These are phyloP conservation scores for Aplocera efformata DNA, from an alignment of 2,888 invertebrate genomes.

Conservation along the genomic window DNA sequence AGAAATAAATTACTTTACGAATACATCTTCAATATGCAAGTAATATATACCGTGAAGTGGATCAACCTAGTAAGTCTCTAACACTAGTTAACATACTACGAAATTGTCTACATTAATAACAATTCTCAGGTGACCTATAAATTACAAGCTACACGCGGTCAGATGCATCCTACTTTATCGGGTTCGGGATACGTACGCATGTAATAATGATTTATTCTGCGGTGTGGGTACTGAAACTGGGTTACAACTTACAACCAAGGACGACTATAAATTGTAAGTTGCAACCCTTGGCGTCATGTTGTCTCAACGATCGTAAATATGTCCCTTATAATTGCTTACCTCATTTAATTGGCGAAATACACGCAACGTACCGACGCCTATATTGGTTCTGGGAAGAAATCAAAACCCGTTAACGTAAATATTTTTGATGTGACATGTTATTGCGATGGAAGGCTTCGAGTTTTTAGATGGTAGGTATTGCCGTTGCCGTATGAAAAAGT, in stretches of 20 bases:
- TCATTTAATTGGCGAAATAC: slow-evolving; percentile 63
- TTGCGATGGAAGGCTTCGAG: neutral
- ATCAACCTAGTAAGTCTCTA: too few species aligned
- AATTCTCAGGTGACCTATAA: slow-evolving; percentile 23
- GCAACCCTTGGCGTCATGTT: slow-evolving; percentile 59
- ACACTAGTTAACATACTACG: slow-evolving; percentile 4
- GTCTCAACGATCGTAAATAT: slow-evolving; percentile 72
- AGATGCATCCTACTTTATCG: slow-evolving; percentile 31
- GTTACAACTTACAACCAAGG: slow-evolving; percentile 60
- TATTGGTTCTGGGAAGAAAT: slow-evolving; percentile 11
- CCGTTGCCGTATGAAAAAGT: too few species aligned
- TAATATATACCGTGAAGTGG: too few species aligned
- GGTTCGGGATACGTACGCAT: neutral
- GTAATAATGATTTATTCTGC: neutral
- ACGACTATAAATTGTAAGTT: slow-evolving; percentile 59
- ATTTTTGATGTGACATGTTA: neutral
- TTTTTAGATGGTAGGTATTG: too few species aligned
- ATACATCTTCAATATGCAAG: too few species aligned
- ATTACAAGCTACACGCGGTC: slow-evolving; percentile 38
- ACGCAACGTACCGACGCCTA: slow-evolving; percentile 47
- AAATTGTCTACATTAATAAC: slow-evolving; percentile 12
- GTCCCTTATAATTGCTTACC: slow-evolving; percentile 70
- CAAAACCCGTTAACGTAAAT: neutral
- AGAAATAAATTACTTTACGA: too few species aligned
- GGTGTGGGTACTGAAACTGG: slow-evolving; percentile 34